Evolutionary conservation across 2,888 invertebrate genomes (phyloP), one percentile per base, ranked within the genome.

Genomic region (Melieria crassipennis): DNA sequence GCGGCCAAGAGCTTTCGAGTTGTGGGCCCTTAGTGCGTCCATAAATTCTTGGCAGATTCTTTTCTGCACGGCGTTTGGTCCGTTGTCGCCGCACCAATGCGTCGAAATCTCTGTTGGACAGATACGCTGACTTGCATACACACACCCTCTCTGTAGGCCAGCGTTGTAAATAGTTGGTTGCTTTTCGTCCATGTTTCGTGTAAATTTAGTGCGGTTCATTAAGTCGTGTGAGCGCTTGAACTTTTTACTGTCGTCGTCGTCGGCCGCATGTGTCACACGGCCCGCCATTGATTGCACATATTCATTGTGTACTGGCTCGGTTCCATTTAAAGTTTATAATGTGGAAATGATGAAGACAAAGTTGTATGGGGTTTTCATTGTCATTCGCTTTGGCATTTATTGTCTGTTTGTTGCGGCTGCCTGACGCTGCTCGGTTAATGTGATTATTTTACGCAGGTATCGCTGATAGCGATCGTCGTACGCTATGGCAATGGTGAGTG

Each of bases 181-280:
- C 60, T 58, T 48, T 50, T 57, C 13, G 42, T 60, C 42, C 11
- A 50, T 16, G 48, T 60, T 47, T 16, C 16, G 48, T 58, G 42
- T 66, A 66, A 66, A 66, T 66, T 66, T 60, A 66, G 58, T 58
- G 66, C 58, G 58, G 42, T 57, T 58, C 66, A 66, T 66, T 66
- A 66, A 58, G 58, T 50, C 60, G 58, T 66, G 43, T 60, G 57
- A 60, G 13, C 58, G 13, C 50, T 66, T 66, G 66, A 66, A 66
- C 66, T 66, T 66, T 30, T 30, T 66, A 58, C 50, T 66, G 48
- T 58, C 57, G 66, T 42, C 57, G 66, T 42, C 66, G 56, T 13
- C 50, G 46, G 43, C 50, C 58, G 9, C 9, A 5, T 6, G 6
- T 13, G 13, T 1, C 13, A 57, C 48, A 43, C 5, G 42, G 56